Evolutionary conservation across 1,140 invertebrate genomes (phyloP).

Genomic region (Micrasema longulum): DNA sequence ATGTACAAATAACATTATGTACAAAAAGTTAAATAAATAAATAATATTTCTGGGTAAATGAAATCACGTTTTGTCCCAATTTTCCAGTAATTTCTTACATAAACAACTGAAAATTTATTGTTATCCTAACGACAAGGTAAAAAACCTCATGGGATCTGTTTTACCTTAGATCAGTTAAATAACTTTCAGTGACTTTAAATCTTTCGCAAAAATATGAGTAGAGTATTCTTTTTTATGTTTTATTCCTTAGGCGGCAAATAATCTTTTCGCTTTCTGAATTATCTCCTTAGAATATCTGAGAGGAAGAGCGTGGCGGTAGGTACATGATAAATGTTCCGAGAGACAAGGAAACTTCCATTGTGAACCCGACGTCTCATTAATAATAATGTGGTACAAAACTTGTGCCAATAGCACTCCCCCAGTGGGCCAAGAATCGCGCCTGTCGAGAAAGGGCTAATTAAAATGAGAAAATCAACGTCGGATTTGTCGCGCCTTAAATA

Average conservation of each 20-base stretch:
- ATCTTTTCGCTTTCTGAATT: conserved; percentile 19
- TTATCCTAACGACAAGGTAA: too few species aligned
- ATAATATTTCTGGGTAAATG: too few species aligned
- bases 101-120: too few species aligned
- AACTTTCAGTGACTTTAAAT: too few species aligned
- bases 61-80: too few species aligned
- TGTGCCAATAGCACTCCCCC: conserved; percentile 28
- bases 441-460: conserved; percentile 26
- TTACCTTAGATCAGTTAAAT: too few species aligned
- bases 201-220: too few species aligned
- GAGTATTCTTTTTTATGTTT: neutral
- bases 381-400: conserved; percentile 41
- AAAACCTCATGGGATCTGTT: too few species aligned
- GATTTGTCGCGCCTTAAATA: neutral
- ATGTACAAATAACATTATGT: too few species aligned
- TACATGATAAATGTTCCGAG: conserved; percentile 35
- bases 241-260: conserved; percentile 23
- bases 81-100: too few species aligned
- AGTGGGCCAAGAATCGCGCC: neutral
- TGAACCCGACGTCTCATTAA: conserved; percentile 40
- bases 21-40: too few species aligned
- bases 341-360: conserved; percentile 36
- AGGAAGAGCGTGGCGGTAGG: conserved; percentile 1
- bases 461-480: conserved; percentile 26
- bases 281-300: conserved; percentile 18